Evolutionary conservation across 2,888 invertebrate species (phyloP), one percentile per base, ranked within the genome.

Genomic region (Drosophila incognita): DNA sequence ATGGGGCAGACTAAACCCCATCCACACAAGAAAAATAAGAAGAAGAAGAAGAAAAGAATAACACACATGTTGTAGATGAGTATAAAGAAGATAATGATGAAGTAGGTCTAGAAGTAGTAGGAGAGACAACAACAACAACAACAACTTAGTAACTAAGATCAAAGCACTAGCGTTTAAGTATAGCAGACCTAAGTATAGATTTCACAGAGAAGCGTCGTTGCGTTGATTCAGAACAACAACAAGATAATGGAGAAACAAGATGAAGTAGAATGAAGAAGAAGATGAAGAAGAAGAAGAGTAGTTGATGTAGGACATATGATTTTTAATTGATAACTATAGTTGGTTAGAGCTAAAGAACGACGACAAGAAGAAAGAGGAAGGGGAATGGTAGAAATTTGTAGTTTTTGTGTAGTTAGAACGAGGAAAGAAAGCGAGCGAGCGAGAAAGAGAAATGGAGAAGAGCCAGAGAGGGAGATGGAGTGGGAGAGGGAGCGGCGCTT

Each of bases 331-430:
- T 87, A 38, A 59, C 58, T 64, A 64, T 69, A 67, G 79, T 74
- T 74, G 76, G 54, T 74, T 84, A 80, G 59, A 71, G 52, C 31
- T 54, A 18, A 67, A 38, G 42, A 36, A 42, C 10, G 56, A 56
- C 15, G 42, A 66, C 18, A 29, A 29, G 27, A 36, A 8, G 48
- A 60, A 1, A 24, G 15, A 1, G 27, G n/a, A n/a, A 51, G 24
- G 38, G n/a, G 33, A 51, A 40, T 49, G 46, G 51, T 74, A 82
- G 74, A 66, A 69, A 72, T 70, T 83, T 74, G 78, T 78, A 80
- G 82, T 79, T 81, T 81, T 80, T 85, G 78, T 73, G 81, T 86
- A 87, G 88, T 81, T 86, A 87, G 84, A 62, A 35, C 49, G 74
- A 56, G 68, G 40, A 38, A 70, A 56, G 29, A 48, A 46, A 24